phyloP scores from a whole-genome alignment of 2,888 invertebrate genomes.

The Megastigmus dorsalis region DNA sequence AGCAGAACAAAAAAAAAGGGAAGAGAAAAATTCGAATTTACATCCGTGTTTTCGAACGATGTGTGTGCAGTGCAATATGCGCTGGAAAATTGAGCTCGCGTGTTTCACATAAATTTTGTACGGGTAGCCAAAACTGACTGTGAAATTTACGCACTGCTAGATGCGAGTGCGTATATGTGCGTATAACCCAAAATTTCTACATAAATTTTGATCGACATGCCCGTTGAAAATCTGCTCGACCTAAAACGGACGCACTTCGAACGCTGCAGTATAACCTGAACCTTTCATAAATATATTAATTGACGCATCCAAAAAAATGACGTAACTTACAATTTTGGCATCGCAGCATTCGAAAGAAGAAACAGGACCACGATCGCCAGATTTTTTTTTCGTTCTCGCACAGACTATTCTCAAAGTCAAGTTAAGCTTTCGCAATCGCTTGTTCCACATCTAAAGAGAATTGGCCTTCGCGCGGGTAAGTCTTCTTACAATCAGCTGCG shows the following conservation, averaged over 20 bases:
- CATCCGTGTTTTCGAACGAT: slow-evolving; percentile 15
- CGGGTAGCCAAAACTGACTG: too few species aligned
- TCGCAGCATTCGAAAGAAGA: too few species aligned
- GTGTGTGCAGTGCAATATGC: slow-evolving; percentile 20
- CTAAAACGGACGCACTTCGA: too few species aligned
- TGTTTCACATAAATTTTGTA: slow-evolving; percentile 30
- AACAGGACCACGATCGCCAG: too few species aligned
- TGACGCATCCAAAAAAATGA: too few species aligned
- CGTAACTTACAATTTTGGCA: too few species aligned
- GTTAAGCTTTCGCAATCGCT: background rate
- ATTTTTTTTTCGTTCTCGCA: too few species aligned
- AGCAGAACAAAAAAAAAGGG: too few species aligned
- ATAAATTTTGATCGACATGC: slow-evolving; percentile 25
- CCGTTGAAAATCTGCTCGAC: background rate
- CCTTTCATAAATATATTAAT: too few species aligned
- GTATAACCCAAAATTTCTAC: too few species aligned
- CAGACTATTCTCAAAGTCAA: background rate
- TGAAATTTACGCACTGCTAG: slow-evolving; percentile 26
- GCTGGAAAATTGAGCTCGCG: slow-evolving; percentile 27
- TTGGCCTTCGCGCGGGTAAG: background rate
- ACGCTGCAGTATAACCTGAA: too few species aligned
- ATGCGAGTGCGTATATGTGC: background rate
- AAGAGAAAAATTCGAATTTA: slow-evolving; percentile 45
- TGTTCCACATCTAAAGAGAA: background rate
- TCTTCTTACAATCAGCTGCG: background rate